These are phyloP conservation scores for Chaetorhynchus papuensis DNA, from an alignment of 2,113 vertebrate genomes.

Conservation along the genomic window DNA sequence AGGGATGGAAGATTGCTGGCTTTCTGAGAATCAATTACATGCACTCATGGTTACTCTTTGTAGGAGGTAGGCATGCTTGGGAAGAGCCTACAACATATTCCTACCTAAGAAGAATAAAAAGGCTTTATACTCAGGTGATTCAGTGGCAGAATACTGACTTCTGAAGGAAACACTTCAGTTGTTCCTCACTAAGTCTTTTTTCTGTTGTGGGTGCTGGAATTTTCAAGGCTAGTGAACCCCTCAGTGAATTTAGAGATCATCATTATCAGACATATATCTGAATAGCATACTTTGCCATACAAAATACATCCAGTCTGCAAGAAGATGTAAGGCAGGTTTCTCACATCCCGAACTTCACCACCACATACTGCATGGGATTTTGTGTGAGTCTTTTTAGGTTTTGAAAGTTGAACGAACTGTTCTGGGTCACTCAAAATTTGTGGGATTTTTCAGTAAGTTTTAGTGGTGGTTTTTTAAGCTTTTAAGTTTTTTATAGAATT, in stretches of 20 bases:
- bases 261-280: neutral
- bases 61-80: neutral
- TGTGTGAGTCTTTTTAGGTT: neutral
- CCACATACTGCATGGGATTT: neutral
- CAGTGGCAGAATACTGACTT: neutral
- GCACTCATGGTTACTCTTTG: neutral
- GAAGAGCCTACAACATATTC: neutral
- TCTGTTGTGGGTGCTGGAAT: neutral
- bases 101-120: neutral
- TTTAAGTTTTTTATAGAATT: neutral
- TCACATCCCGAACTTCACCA: neutral
- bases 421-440: neutral
- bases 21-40: neutral
- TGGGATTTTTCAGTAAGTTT: neutral
- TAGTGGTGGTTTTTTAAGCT: neutral
- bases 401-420: neutral
- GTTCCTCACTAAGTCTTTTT: neutral
- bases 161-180: neutral
- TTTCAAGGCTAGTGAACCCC: neutral
- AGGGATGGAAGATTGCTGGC: neutral
- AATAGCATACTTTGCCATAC: neutral
- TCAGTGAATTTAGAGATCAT: neutral
- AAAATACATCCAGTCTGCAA: neutral
- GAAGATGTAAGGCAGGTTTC: neutral
- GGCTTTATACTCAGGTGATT: neutral